Conservation (phyloP, 2,113 vertebrate species). For the Psittacula cyanocephala region DNA sequence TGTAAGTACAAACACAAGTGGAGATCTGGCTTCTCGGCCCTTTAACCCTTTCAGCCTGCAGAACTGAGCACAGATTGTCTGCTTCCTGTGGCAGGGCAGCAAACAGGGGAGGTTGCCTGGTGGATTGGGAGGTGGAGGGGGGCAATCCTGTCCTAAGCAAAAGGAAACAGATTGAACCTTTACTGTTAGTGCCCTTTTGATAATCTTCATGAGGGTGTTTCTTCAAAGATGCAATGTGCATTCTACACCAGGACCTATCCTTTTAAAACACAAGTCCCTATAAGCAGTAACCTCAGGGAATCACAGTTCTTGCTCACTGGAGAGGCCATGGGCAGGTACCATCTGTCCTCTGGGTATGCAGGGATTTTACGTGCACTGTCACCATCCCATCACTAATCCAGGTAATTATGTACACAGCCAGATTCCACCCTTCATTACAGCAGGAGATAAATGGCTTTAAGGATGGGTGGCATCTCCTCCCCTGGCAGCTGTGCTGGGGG, state of each 20-base stretch:
- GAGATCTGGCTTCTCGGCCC: neutral
- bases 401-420: neutral
- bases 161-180: neutral
- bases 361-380: neutral
- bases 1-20: conserved; percentile 83
- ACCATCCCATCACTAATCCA: neutral
- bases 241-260: neutral
- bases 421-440: neutral
- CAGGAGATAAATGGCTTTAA: neutral
- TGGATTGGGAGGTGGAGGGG: neutral
- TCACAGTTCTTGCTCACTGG: neutral
- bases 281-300: neutral
- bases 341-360: neutral
- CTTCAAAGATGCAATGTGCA: neutral
- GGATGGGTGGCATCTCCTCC: neutral
- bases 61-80: neutral
- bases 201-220: neutral
- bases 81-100: neutral
- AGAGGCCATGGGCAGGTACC: neutral
- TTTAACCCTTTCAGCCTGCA: neutral
- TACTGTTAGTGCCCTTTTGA: neutral
- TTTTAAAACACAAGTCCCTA: neutral
- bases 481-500: neutral
- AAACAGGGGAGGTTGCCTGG: neutral
- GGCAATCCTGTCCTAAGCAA: neutral